phyloP scores from a whole-genome alignment of 2,888 invertebrate genomes.

The Rhaphigaster nebulosa region DNA sequence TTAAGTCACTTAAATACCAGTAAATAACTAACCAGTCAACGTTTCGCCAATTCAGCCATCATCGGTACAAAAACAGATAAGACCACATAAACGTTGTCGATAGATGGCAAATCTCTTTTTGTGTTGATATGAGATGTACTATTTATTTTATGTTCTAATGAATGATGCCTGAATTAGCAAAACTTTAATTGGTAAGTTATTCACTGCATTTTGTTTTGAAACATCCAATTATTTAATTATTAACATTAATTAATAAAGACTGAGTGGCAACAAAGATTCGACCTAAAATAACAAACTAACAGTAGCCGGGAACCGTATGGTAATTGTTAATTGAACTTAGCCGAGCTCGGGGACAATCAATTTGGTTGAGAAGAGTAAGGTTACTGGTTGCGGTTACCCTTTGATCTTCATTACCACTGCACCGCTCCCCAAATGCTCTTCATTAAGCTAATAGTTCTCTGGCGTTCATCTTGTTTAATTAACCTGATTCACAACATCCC shows the following conservation, averaged over 20 bases:
- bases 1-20: too few relatives aligned
- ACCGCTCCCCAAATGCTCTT: background rate
- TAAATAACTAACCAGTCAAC: too few relatives aligned
- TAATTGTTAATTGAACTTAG: background rate
- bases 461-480: background rate
- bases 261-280: background rate
- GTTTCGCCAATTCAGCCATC: too few relatives aligned
- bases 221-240: background rate
- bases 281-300: background rate
- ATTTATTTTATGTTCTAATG: too few relatives aligned
- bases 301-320: background rate
- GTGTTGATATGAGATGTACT: too few relatives aligned
- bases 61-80: too few relatives aligned
- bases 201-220: background rate
- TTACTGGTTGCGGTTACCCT: background rate
- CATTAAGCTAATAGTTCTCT: background rate
- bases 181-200: too few relatives aligned
- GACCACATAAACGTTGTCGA: too few relatives aligned
- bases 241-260: background rate
- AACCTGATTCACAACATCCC: background rate
- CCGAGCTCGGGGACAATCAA: background rate
- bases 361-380: conserved; percentile 3
- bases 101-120: too few relatives aligned
- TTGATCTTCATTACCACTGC: conserved; percentile 9
- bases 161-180: too few relatives aligned